These are phyloP conservation scores for Reticulitermes lucifugus DNA, from an alignment of 2,888 invertebrate species.

Conservation along the genomic window DNA sequence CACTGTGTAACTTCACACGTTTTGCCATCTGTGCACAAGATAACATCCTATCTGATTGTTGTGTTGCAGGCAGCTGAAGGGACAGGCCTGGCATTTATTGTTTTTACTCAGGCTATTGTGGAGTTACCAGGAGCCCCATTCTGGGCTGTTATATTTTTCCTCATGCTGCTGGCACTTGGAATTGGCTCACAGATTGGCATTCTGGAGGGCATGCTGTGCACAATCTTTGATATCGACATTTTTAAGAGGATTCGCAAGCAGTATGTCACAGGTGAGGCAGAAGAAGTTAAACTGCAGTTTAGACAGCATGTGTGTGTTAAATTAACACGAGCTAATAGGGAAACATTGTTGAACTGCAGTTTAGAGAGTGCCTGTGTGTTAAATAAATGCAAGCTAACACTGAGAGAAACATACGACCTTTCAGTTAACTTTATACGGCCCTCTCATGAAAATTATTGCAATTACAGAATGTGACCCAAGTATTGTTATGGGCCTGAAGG, in stretches of 20 bases:
- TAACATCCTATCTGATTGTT: conserved; percentile 42
- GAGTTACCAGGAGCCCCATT: conserved; percentile 94
- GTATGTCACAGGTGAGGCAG: conserved; percentile 78
- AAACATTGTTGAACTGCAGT: too few species aligned
- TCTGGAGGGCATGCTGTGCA: conserved; percentile 95
- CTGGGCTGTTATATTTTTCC: conserved; percentile 96
- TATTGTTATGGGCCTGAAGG: too few species aligned
- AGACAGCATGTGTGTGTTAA: too few species aligned
- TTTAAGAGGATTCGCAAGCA: conserved; percentile 91
- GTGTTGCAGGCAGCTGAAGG: conserved; percentile 90
- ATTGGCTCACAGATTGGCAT: conserved; percentile 97
- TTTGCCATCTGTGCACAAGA: neutral
- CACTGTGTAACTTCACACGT: neutral
- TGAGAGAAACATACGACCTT: too few species aligned
- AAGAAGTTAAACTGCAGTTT: too few species aligned
- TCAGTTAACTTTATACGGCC: too few species aligned
- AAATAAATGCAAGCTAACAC: too few species aligned
- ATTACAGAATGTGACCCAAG: too few species aligned
- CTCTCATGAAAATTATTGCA: too few species aligned
- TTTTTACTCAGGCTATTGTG: conserved; percentile 96
- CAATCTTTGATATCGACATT: conserved; percentile 92
- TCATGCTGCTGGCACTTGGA: conserved; percentile 93
- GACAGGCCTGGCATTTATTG: conserved; percentile 94
- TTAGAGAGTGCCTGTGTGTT: too few species aligned
- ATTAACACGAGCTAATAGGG: too few species aligned